Conservation (phyloP, 2,113 vertebrate species). For the Grus americana region DNA sequence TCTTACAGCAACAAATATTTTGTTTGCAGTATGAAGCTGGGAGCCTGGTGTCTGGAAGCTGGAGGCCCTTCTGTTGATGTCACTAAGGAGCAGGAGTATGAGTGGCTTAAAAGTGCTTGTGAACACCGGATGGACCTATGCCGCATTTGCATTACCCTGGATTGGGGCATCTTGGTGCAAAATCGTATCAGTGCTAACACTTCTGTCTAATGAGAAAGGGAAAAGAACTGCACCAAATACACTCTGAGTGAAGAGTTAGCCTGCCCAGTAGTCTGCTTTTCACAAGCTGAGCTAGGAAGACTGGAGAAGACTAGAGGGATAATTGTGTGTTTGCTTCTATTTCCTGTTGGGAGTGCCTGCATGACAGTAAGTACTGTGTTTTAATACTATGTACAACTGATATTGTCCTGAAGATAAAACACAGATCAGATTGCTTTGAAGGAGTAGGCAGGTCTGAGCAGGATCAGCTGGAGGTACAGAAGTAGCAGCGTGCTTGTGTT, state of each 20-base stretch:
- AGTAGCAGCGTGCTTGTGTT: not conserved
- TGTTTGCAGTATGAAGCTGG: not conserved
- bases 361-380: not conserved
- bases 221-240: not conserved
- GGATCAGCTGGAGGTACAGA: not conserved
- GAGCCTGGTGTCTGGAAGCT: not conserved
- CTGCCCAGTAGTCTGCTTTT: not conserved
- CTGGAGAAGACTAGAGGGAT: not conserved
- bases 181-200: not conserved
- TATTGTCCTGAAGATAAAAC: slow-evolving; percentile 16
- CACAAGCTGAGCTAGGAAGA: not conserved
- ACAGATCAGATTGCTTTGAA: not conserved
- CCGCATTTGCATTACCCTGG: not conserved
- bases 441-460: not conserved
- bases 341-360: slow-evolving; percentile 32
- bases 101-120: not conserved
- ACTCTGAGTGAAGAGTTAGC: not conserved
- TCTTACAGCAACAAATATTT: not conserved
- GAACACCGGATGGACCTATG: not conserved
- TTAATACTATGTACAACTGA: not conserved
- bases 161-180: not conserved
- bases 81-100: rapidly evolving
- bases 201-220: not conserved
- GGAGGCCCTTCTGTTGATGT: not conserved
- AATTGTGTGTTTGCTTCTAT: not conserved